A percentile compares a stretch with the other conserved stretches of the same genome.
Conservation (phyloP, 1,140 invertebrate genomes). For the Procambarus clarkii region DNA sequence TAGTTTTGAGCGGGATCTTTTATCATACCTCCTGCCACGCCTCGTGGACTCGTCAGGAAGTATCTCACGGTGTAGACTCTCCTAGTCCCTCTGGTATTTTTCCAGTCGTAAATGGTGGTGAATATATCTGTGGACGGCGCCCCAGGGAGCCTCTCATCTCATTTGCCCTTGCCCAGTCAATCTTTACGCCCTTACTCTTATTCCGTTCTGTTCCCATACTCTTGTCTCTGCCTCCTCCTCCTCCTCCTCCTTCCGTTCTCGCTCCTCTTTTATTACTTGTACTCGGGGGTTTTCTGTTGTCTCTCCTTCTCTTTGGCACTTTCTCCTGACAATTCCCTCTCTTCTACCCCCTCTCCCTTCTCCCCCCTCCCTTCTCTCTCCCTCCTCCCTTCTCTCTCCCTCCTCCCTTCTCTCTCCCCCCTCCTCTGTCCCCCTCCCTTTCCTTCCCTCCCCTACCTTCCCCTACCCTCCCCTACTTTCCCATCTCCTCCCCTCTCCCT, state of each 20-base stretch:
- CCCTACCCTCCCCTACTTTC: too few species aligned
- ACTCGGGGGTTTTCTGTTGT: background rate
- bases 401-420: background rate
- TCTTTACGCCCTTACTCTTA: background rate
- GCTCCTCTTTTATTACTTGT: background rate
- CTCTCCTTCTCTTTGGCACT: background rate
- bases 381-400: background rate
- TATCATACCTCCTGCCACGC: too few species aligned
- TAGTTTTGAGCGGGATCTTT: too few species aligned
- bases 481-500: background rate
- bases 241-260: background rate
- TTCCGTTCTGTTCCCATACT: background rate
- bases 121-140: too few species aligned
- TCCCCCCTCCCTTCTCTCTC: background rate
- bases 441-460: too few species aligned
- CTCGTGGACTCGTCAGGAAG: too few species aligned
- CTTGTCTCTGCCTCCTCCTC: background rate
- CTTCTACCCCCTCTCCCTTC: background rate
- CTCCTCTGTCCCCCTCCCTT: too few species aligned
- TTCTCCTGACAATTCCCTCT: background rate
- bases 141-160: background rate
- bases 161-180: background rate
- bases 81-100: too few species aligned
- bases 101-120: too few species aligned
- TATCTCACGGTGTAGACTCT: too few species aligned